Percentiles rank a stretch among this genome's conserved stretches.
phyloP scores from a whole-genome alignment of 2,113 vertebrate genomes.

The Syngnathus floridae region DNA sequence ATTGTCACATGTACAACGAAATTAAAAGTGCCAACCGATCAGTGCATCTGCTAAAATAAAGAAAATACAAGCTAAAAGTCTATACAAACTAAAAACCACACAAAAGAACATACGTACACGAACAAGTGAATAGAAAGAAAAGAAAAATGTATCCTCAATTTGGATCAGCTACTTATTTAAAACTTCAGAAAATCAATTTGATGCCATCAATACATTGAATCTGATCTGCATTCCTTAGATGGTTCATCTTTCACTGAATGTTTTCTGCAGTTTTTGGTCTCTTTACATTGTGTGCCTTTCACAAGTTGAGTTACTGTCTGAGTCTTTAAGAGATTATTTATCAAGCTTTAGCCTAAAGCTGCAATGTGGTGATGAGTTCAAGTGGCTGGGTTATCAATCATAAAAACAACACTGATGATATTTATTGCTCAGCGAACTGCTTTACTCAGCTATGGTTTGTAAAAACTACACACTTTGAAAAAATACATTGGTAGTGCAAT shows the following conservation, averaged over 20 bases:
- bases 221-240: background rate
- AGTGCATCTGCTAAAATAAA: too few species aligned
- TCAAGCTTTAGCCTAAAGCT: background rate
- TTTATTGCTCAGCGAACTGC: background rate
- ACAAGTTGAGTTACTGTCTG: background rate
- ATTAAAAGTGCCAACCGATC: too few species aligned
- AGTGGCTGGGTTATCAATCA: background rate
- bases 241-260: background rate
- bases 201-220: background rate
- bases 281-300: background rate
- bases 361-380: background rate
- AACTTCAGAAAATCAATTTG: background rate
- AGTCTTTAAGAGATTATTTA: background rate
- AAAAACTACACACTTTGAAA: background rate
- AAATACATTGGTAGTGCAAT: background rate
- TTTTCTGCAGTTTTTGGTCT: background rate
- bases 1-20: too few species aligned
- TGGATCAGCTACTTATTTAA: background rate
- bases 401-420: background rate
- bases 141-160: background rate
- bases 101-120: too few species aligned
- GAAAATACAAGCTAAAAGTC: too few species aligned
- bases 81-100: too few species aligned
- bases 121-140: too few species aligned
- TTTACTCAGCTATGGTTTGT: background rate